Evolutionary conservation across 2,797 vertebrate species (phyloP).

Genomic region (Girardinus metallicus): DNA sequence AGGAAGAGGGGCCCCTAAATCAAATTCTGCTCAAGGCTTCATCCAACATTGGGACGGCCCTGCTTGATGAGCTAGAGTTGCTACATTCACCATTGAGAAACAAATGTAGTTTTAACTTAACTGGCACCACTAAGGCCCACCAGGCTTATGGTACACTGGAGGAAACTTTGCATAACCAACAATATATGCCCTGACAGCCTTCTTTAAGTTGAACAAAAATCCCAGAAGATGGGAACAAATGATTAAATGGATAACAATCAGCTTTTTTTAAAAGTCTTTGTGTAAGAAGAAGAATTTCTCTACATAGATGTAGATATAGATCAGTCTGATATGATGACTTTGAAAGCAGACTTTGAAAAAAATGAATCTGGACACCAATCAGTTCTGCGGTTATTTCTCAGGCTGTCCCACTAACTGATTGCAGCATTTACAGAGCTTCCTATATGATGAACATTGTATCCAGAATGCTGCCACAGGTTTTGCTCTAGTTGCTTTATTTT

Average conservation of each 20-base stretch:
- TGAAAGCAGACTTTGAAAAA: neutral
- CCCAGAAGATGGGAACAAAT: neutral
- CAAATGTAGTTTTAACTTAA: too few species aligned
- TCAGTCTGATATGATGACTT: neutral
- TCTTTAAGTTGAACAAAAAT: neutral
- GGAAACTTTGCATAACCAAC: neutral
- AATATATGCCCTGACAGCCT: neutral
- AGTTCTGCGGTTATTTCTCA: neutral
- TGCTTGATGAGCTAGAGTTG: too few species aligned
- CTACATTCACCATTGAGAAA: too few species aligned
- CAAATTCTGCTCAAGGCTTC: too few species aligned
- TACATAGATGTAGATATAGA: neutral
- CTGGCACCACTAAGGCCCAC: too few species aligned
- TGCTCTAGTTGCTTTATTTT: neutral
- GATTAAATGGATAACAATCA: neutral
- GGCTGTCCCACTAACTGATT: neutral
- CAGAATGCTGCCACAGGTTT: neutral
- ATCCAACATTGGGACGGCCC: too few species aligned
- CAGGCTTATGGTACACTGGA: too few species aligned
- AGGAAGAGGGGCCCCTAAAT: too few species aligned
- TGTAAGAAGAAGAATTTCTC: neutral
- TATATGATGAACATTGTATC: neutral
- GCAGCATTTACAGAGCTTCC: neutral
- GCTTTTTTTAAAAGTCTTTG: neutral
- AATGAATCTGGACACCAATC: neutral